Evolutionary conservation across 1,140 invertebrate genomes (phyloP).

Genomic region (Trigoniulus corallinus): DNA sequence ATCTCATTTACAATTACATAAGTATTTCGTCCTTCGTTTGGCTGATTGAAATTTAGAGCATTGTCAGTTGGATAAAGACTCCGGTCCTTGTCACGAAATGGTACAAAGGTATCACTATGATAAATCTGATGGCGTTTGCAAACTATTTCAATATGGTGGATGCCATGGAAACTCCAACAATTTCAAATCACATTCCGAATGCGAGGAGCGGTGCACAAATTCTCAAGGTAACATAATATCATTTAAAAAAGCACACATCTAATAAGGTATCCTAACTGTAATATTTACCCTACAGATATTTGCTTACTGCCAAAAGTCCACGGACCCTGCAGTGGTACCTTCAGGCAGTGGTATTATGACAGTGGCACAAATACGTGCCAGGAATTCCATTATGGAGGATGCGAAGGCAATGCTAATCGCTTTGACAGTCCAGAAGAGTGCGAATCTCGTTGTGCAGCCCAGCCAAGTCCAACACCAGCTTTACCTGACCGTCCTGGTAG

Average conservation of each 20-base stretch:
- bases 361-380: constrained; percentile 39
- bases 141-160: constrained; percentile 62
- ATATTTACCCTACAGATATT: constrained; percentile 32
- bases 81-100: constrained; percentile 46
- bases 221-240: constrained; percentile 38
- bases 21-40: neutral
- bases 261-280: neutral
- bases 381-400: constrained; percentile 48
- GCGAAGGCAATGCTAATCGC: constrained; percentile 51
- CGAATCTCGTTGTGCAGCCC: constrained; percentile 20
- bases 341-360: constrained; percentile 59
- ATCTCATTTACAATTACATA: no score
- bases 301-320: constrained; percentile 51
- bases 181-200: constrained; percentile 56
- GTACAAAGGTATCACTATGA: constrained; percentile 61
- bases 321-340: constrained; percentile 49
- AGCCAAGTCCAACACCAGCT: neutral
- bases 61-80: constrained; percentile 47
- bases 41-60: constrained; percentile 32
- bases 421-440: constrained; percentile 34
- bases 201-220: constrained; percentile 52
- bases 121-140: constrained; percentile 51
- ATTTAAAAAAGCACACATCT: neutral
- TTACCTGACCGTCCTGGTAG: no score
- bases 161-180: constrained; percentile 75